Base-by-base conservation (phyloP, 2,113 vertebrate genomes). In the Brachionichthys hirsutus region DNA sequence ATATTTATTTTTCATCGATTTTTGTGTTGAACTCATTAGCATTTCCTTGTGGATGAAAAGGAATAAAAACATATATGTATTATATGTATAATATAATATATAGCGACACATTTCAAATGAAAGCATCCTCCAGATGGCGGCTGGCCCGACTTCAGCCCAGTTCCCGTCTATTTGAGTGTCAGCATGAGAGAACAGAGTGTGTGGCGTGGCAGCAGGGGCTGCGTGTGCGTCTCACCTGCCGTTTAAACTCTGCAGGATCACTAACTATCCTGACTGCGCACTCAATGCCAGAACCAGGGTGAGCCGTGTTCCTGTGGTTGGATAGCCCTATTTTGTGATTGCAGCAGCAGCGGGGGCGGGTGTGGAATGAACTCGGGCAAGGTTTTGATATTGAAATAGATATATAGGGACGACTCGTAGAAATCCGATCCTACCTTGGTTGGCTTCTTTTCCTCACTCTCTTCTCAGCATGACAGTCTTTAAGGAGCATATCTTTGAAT, bases 201-300 rank as follows among this genome's bases (percentile, higher is more conserved):
- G 12, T 12, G 12, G 36, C 12, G 6, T 3, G 70, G 40, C 69
- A 59, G 54, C 44, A 36, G 45, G 2, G 12, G 1, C 12, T 18
- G 60, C 35, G 45, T 60, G 62, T 20, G 67, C 42, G 62, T 54
- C 45, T 52, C 18, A 12, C 41, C 70, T 58, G 70, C 53, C 60
- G 67, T 87, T 85, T 78, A 66, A 76, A 81, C 78, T 68, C 85
- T 12, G 55, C 80, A 68, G 68, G 77, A 56, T 55, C 60, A 49
- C 67, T 41, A 22, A 18, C 42, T 77, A 55, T 80, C 56, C 75
- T 57, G 12, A 46, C 83, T 74, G 72, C 48, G 73, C 79, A 76
- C 56, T 68, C 19, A 62, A 69, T 45, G 63, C 62, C 51, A 0
- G n/a, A 76, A 16, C 50, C 84, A 63, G 73, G 58, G 56, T 61